Percentiles rank a stretch among this genome's conserved stretches.
These are phyloP conservation scores for Asbolus verrucosus DNA, from an alignment of 1,140 invertebrate species.

Conservation along the genomic window DNA sequence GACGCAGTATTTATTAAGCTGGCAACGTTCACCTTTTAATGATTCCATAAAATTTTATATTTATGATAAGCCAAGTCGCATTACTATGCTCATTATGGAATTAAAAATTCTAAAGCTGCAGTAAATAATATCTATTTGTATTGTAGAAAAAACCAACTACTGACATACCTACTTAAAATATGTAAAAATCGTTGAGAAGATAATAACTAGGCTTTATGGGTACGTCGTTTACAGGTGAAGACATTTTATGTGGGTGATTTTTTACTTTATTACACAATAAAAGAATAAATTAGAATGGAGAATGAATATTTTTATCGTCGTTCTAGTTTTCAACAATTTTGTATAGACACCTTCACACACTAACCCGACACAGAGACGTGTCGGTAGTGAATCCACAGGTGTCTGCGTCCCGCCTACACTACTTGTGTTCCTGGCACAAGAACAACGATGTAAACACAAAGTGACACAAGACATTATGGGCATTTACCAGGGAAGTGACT, in stretches of 20 bases:
- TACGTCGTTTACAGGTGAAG: neutral
- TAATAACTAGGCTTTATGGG: neutral
- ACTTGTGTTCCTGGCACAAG: constrained; percentile 43
- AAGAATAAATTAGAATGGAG: constrained; percentile 29
- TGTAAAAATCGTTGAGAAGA: neutral
- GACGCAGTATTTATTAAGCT: constrained; percentile 17
- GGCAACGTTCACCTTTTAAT: constrained; percentile 31
- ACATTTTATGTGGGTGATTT: constrained; percentile 31
- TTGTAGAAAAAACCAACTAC: constrained; percentile 17
- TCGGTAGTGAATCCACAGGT: constrained; percentile 51
- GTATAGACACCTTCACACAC: constrained; percentile 34
- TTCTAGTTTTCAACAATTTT: constrained; percentile 35
- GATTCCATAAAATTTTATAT: constrained; percentile 41
- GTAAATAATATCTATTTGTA: constrained; percentile 8
- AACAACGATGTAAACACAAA: constrained; percentile 54
- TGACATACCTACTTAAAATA: neutral
- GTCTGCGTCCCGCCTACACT: constrained; percentile 48
- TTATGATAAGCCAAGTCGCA: constrained; percentile 31
- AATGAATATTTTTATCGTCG: constrained; percentile 21
- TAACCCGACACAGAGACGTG: constrained; percentile 21
- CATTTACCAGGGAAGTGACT: constrained; percentile 40
- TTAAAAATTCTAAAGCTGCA: constrained; percentile 23
- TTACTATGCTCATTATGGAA: constrained; percentile 17
- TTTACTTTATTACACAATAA: constrained; percentile 16
- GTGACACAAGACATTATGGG: constrained; percentile 52